Evolutionary conservation across 2,113 vertebrate species (phyloP).

Genomic region (Apteryx owenii): DNA sequence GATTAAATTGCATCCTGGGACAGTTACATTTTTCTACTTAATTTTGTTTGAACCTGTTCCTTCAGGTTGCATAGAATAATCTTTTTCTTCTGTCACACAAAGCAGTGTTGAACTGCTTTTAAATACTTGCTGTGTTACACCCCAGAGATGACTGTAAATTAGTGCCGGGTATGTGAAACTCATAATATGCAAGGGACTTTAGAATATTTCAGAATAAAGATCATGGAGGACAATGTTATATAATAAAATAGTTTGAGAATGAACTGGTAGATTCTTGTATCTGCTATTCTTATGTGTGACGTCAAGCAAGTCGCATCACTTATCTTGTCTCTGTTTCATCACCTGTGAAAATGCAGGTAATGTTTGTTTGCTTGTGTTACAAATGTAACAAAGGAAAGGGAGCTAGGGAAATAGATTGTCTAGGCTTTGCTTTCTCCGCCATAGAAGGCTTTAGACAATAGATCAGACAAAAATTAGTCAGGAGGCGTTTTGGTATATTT

Average conservation of each 20-base stretch:
- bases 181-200: not conserved
- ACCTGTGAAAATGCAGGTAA: not conserved
- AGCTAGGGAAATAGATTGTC: not conserved
- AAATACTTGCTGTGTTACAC: not conserved
- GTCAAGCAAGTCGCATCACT: not conserved
- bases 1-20: not conserved
- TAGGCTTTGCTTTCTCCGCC: not conserved
- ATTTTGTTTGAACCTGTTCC: not conserved
- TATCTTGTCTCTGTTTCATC: slow-evolving; percentile 34
- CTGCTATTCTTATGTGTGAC: not conserved
- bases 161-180: not conserved
- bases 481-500: not conserved
- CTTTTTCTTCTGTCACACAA: not conserved
- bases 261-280: not conserved
- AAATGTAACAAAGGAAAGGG: not conserved
- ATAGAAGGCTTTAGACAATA: not conserved
- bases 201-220: not conserved
- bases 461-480: not conserved
- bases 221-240: not conserved
- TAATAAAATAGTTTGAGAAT: not conserved
- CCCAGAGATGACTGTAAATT: not conserved
- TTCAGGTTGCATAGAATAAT: not conserved
- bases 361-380: not conserved
- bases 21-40: not conserved
- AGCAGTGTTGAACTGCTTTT: not conserved